Evolutionary conservation across 2,888 invertebrate genomes (phyloP).

Genomic region (Julus scanicus): DNA sequence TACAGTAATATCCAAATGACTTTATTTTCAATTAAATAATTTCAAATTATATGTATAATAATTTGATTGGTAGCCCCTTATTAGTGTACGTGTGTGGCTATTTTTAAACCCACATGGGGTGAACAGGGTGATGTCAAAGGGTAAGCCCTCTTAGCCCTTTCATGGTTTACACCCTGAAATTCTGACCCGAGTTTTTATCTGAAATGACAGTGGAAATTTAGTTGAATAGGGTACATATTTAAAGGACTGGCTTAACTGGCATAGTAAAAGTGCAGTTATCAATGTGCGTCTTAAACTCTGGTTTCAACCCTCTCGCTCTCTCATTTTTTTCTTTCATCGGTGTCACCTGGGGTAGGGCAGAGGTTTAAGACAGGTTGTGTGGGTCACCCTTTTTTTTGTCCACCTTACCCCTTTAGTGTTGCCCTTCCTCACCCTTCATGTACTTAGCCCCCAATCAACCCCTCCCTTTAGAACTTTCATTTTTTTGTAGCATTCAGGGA

Average conservation of each 20-base stretch:
- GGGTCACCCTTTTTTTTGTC: constrained; percentile 20
- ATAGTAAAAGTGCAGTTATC: not conserved
- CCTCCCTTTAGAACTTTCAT: constrained; percentile 24
- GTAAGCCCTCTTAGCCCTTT: not conserved
- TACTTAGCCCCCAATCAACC: constrained; percentile 20
- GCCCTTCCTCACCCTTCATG: constrained; percentile 42
- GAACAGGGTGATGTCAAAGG: constrained; percentile 32
- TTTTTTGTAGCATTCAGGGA: constrained; percentile 11
- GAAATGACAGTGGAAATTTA: not conserved
- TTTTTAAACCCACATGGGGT: constrained; percentile 21
- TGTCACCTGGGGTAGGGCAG: constrained; percentile 39
- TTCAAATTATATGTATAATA: too few relatives aligned
- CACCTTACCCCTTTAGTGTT: not conserved
- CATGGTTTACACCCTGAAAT: not conserved
- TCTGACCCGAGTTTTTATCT: constrained; percentile 12
- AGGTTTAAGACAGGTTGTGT: constrained; percentile 34
- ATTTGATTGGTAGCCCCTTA: not conserved
- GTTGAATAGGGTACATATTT: not conserved
- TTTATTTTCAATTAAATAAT: too few relatives aligned
- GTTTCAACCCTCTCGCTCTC: constrained; percentile 6
- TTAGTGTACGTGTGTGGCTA: constrained; percentile 19
- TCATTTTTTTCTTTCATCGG: not conserved
- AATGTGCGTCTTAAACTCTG: constrained; percentile 22
- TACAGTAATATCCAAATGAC: too few relatives aligned
- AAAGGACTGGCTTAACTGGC: not conserved